Evolutionary conservation across 2,113 vertebrate species (phyloP), one percentile per base, ranked within the genome.

Genomic region (Zosterops pallidus): DNA sequence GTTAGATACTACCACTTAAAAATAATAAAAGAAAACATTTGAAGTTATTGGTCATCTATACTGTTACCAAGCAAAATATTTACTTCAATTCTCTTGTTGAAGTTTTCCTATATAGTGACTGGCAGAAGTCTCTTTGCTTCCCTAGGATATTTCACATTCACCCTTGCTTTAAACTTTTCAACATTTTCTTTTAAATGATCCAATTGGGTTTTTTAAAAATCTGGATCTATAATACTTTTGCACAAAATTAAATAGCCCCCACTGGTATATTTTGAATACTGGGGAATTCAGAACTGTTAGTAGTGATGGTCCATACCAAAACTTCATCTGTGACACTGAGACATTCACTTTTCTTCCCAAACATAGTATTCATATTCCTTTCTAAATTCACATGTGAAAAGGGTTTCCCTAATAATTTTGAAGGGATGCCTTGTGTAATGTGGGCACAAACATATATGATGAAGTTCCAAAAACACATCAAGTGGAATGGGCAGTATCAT

Each of bases 21-120:
- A 92, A 35, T 35, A 60, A 37, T 67, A 49, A 65, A 67, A 31
- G 1, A 26, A 59, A 31, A 31, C 28, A 2, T 47, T 93, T 71
- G 0, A 24, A 75, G 67, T 15, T 71, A 24, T 23, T 59, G 6
- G 10, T 75, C 31, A 63, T 60, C 0, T 0, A 25, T 92, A 35
- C 50, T 71, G 42, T 64, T 83, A 28, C 56, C 33, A 64, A 59
- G 9, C 28, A 71, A 85, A 18, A 31, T 14, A 59, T 56, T 67
- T 79, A 75, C 12, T 64, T 85, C 1, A 26, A 25, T 84, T 50
- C 13, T 78, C 12, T 9, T 64, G n/a, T 44, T 56, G 39, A 56
- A 71, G 12, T 82, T 91, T 87, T 82, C 44, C 31, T 5, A 5
- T 37, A n/a, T 41, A 83, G 14, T 56, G 31, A 60, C 31, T 41